These are phyloP conservation scores for Xiphophorus birchmanni DNA, from an alignment of 2,797 vertebrate genomes.

Conservation along the genomic window DNA sequence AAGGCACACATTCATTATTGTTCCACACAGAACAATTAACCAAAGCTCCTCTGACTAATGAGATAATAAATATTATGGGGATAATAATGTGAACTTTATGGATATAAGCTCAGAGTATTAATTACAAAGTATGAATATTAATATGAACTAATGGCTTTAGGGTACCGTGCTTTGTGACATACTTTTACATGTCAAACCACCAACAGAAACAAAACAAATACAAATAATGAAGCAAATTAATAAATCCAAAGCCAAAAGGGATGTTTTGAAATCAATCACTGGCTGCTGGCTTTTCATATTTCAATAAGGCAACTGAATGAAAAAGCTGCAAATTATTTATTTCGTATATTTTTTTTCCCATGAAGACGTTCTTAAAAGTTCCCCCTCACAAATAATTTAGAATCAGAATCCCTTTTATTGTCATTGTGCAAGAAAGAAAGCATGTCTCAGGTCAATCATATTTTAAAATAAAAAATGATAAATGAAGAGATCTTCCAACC, in stretches of 20 bases:
- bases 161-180: neutral
- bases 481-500: neutral
- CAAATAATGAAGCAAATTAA: neutral
- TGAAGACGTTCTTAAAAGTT: neutral
- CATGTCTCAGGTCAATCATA: neutral
- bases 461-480: neutral
- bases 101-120: constrained; percentile 56
- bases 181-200: constrained; percentile 12
- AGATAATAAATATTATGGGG: constrained; percentile 47
- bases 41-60: constrained; percentile 41
- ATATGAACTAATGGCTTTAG: constrained; percentile 26
- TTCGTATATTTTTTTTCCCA: neutral
- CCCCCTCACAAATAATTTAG: neutral
- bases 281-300: neutral
- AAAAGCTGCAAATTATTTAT: neutral
- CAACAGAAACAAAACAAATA: constrained; percentile 26
- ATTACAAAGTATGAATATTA: constrained; percentile 58
- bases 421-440: too few species aligned
- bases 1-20: constrained; percentile 45
- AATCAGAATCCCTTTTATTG: too few species aligned
- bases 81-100: constrained; percentile 58
- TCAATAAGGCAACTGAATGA: neutral
- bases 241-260: neutral
- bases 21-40: constrained; percentile 51
- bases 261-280: neutral